Evolutionary conservation across 2,797 vertebrate species (phyloP).

Genomic region (Protosalanx chinensis): DNA sequence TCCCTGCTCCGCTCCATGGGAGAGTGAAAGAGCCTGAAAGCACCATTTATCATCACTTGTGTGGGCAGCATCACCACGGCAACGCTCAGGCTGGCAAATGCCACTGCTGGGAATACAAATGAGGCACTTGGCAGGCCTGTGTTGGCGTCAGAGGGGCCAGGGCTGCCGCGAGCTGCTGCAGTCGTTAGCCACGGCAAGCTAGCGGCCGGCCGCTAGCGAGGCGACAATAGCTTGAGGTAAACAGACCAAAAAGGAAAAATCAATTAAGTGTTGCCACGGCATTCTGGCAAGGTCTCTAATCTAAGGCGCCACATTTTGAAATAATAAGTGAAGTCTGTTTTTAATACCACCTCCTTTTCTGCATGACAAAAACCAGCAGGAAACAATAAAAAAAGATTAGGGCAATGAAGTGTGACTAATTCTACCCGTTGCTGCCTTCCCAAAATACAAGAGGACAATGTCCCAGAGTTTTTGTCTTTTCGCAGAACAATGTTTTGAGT

Average conservation of each 20-base stretch:
- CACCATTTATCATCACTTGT: conserved; percentile 79
- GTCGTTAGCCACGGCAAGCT: neutral
- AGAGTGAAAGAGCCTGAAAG: conserved; percentile 76
- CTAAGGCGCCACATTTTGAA: conserved; percentile 82
- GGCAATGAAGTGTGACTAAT: conserved; percentile 67
- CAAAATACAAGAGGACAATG: conserved; percentile 65
- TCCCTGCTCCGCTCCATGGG: conserved; percentile 76
- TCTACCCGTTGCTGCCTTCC: conserved; percentile 61
- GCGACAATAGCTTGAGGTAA: conserved; percentile 73
- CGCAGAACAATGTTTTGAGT: neutral
- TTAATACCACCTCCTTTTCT: conserved; percentile 74
- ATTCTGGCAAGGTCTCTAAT: conserved; percentile 81
- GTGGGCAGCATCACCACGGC: conserved; percentile 84
- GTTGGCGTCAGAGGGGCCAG: conserved; percentile 75
- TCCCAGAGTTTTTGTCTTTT: conserved; percentile 50
- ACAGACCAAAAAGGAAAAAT: conserved; percentile 86
- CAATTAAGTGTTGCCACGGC: conserved; percentile 85
- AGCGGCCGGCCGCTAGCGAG: conserved; percentile 66
- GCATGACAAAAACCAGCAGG: conserved; percentile 68
- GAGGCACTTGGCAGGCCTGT: conserved; percentile 82
- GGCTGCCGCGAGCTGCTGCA: conserved; percentile 48
- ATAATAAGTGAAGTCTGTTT: conserved; percentile 75
- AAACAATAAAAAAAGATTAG: conserved; percentile 66
- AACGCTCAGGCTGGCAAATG: conserved; percentile 86
- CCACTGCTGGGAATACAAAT: conserved; percentile 82